Base-by-base conservation (phyloP, 2,113 vertebrate species). In the Apteryx owenii region DNA sequence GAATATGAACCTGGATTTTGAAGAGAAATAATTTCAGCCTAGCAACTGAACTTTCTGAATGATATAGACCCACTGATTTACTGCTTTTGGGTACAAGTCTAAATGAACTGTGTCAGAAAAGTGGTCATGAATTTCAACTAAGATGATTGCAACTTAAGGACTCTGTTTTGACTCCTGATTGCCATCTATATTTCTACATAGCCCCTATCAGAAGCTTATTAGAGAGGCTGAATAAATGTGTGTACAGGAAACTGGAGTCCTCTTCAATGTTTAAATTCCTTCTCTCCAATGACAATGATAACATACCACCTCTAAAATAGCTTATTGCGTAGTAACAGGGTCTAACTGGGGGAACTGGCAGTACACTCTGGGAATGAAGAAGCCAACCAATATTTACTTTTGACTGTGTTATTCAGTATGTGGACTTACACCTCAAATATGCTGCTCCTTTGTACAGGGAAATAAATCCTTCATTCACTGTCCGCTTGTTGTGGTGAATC, bases 211-310 rank as follows among this genome's bases (percentile, higher is more conserved):
- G 50, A 75, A 90, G 42, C 1, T 0, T 68, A 31, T 22, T 7
- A 84, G 46, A 87, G 28, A 83, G 13, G 11, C 0, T 86, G 51
- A 29, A 65, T 51, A 87, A 78, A 50, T 31, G 17, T 2, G 64
- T n/a, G 38, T 22, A 38, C 71, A 85, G 89, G 83, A 96, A 90
- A 71, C 56, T 94, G 70, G 66, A 92, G 81, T 88, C 84, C 77
- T 85, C 77, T 86, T 90, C 94, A 93, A 88, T 86, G 65, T 5
- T 13, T 56, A 29, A 56, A 23, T 29, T 58, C 33, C 26, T 90
- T 66, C 51, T 38, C 25, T 56, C 46, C 38, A 8, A 15, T 71
- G 56, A n/a, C 51, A 56, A 51, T 5, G 58, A 29, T 38, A 69
- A 38, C 6, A 11, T 5, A 33, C 3, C 9, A 50, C 46, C 19